Percentiles rank a stretch among this genome's conserved stretches.
Evolutionary conservation across 2,888 invertebrate genomes (phyloP).

Genomic region (Thecophora atra): DNA sequence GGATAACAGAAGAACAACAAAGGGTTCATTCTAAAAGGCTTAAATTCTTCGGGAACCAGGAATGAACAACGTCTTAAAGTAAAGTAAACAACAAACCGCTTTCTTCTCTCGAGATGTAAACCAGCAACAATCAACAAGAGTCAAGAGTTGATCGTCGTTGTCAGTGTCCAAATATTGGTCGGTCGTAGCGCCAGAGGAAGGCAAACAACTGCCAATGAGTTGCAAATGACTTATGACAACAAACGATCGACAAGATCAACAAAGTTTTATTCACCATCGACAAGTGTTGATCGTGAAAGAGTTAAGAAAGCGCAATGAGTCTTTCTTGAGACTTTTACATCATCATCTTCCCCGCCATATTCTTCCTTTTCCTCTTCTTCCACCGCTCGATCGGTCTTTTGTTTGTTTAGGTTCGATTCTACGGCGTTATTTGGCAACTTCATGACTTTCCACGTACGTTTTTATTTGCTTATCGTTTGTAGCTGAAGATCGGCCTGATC

Average conservation of each 20-base stretch:
- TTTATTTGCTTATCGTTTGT: too few relatives aligned
- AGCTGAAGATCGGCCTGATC: neutral
- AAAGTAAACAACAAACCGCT: conserved; percentile 31
- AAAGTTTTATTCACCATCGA: conserved; percentile 3
- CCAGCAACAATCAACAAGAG: neutral
- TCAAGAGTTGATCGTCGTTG: conserved; percentile 2
- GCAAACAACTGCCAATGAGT: neutral
- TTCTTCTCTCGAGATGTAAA: neutral
- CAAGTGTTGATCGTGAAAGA: conserved; percentile 4
- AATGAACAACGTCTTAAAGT: neutral
- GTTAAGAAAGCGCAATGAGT: conserved; percentile 11
- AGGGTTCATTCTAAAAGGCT: too few relatives aligned
- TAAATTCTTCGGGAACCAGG: neutral
- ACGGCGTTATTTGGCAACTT: neutral
- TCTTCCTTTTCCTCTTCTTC: neutral
- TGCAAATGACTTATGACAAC: conserved; percentile 28
- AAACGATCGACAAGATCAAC: conserved; percentile 15
- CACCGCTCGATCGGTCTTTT: neutral
- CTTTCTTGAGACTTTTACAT: neutral
- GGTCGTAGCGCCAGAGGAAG: conserved; percentile 21
- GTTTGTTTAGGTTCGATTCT: conserved; percentile 29
- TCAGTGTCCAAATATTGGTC: conserved; percentile 21
- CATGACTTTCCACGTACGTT: neutral
- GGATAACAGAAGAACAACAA: too few relatives aligned
- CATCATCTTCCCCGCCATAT: neutral